These are phyloP conservation scores for Anaspis maculata DNA, from an alignment of 2,888 invertebrate species.

Conservation along the genomic window DNA sequence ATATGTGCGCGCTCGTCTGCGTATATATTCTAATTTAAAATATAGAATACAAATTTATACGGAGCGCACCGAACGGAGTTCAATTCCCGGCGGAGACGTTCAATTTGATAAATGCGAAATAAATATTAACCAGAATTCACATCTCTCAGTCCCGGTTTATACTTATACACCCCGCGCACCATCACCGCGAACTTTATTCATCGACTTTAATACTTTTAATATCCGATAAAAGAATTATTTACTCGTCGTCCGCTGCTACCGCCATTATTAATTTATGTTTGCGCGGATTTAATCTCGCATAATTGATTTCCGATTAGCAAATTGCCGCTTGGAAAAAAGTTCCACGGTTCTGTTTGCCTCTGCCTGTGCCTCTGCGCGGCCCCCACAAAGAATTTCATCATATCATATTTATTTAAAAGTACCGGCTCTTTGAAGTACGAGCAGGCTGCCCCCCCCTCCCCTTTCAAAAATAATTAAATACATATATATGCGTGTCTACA, in stretches of 20 bases:
- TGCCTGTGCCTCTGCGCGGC: too few species aligned
- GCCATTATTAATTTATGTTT: constrained; percentile 15
- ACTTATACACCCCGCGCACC: background rate
- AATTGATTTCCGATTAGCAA: constrained; percentile 21
- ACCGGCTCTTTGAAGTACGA: too few species aligned
- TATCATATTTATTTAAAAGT: too few species aligned
- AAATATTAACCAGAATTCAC: constrained; percentile 42
- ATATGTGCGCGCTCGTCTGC: constrained; percentile 40
- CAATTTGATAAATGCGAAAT: constrained; percentile 44
- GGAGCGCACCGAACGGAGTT: constrained; percentile 34
- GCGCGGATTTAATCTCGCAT: constrained; percentile 15
- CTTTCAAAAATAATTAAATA: too few species aligned
- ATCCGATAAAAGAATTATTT: constrained; percentile 26
- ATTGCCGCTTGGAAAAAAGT: constrained; percentile 10
- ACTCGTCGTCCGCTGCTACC: constrained; percentile 9
- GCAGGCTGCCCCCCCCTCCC: too few species aligned
- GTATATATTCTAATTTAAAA: constrained; percentile 46
- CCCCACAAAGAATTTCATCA: too few species aligned
- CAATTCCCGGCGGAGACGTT: constrained; percentile 40
- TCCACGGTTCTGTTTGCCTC: background rate
- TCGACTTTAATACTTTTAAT: constrained; percentile 26
- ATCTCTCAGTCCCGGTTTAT: constrained; percentile 15
- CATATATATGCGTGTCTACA: too few species aligned
- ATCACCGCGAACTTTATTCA: constrained; percentile 18
- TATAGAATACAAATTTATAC: constrained; percentile 45